Evolutionary conservation across 2,888 invertebrate species (phyloP).

Genomic region (Drosophila atroscutellata): DNA sequence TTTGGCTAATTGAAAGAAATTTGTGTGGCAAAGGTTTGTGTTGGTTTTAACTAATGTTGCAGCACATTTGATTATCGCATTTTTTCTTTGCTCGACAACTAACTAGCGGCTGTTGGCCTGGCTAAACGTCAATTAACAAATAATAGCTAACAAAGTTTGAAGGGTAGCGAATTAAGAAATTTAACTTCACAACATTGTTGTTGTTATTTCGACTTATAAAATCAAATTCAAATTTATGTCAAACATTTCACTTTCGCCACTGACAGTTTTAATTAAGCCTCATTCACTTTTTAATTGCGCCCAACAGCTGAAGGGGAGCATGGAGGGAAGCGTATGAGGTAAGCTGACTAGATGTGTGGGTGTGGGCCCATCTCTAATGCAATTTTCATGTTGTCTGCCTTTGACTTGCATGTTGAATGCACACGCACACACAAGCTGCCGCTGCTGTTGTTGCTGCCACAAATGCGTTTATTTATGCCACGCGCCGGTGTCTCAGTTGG

Average conservation of each 20-base stretch:
- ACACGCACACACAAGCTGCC: slow-evolving; percentile 34
- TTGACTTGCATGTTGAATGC: slow-evolving; percentile 41
- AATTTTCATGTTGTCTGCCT: slow-evolving; percentile 66
- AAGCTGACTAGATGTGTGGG: slow-evolving; percentile 24
- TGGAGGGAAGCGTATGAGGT: slow-evolving; percentile 4
- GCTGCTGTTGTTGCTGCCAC: slow-evolving; percentile 32
- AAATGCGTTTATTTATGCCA: slow-evolving; percentile 74
- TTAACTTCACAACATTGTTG: slow-evolving; percentile 24
- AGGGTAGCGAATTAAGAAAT: slow-evolving; percentile 31
- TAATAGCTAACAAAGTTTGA: slow-evolving; percentile 6
- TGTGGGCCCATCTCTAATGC: slow-evolving; percentile 57
- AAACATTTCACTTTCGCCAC: slow-evolving; percentile 28
- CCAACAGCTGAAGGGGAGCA: slow-evolving; percentile 37
- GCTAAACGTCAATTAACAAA: slow-evolving; percentile 34
- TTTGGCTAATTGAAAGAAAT: slow-evolving; percentile 68
- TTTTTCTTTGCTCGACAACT: slow-evolving; percentile 33
- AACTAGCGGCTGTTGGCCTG: slow-evolving; percentile 61
- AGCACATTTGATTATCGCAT: slow-evolving; percentile 38
- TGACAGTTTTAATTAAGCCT: slow-evolving; percentile 62
- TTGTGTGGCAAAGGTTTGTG: slow-evolving; percentile 46
- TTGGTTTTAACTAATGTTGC: slow-evolving; percentile 57
- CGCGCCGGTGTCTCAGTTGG: slow-evolving; percentile 59
- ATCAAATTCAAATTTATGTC: slow-evolving; percentile 22
- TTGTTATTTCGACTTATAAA: slow-evolving; percentile 1
- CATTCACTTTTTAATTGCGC: slow-evolving; percentile 66